Percentiles rank a stretch among this genome's conserved stretches.
Conservation (phyloP, 2,888 invertebrate genomes). For the Sphecodes monilicornis region DNA sequence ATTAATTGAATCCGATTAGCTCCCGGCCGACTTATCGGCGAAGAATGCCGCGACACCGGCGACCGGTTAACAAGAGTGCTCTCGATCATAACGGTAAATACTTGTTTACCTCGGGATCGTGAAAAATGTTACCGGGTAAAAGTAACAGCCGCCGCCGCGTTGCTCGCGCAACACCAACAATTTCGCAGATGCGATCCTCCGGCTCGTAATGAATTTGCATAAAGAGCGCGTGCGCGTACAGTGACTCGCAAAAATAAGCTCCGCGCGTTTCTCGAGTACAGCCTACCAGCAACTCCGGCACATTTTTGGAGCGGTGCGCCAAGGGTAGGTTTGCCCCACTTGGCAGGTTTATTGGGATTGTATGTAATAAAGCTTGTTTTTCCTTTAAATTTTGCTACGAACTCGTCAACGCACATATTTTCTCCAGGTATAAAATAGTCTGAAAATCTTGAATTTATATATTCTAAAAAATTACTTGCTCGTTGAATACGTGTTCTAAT, state of each 20-base stretch:
- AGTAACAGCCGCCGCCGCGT: not conserved
- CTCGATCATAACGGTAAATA: not conserved
- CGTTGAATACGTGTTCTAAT: no score
- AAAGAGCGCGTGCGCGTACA: not conserved
- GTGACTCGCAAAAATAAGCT: not conserved
- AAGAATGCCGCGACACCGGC: conserved; percentile 2
- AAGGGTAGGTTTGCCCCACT: no score
- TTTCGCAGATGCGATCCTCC: conserved; percentile 33
- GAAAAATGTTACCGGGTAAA: not conserved
- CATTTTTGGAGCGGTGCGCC: no score
- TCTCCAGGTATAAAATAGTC: no score
- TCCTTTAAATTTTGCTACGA: no score
- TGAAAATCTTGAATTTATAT: no score
- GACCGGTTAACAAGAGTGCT: conserved; percentile 5
- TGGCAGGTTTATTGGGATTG: no score
- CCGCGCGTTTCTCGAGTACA: no score
- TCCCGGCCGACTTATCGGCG: conserved; percentile 27
- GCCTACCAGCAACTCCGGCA: no score
- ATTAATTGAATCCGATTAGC: conserved; percentile 48
- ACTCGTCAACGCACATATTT: no score
- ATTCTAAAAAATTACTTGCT: no score
- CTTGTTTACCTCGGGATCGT: conserved; percentile 8
- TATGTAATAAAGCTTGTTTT: no score
- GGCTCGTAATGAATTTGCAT: conserved; percentile 29
- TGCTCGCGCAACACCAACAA: conserved; percentile 2